A percentile compares a stretch with the other conserved stretches of the same genome.
phyloP scores from a whole-genome alignment of 2,888 invertebrate species.

The Ernsta delagoae region DNA sequence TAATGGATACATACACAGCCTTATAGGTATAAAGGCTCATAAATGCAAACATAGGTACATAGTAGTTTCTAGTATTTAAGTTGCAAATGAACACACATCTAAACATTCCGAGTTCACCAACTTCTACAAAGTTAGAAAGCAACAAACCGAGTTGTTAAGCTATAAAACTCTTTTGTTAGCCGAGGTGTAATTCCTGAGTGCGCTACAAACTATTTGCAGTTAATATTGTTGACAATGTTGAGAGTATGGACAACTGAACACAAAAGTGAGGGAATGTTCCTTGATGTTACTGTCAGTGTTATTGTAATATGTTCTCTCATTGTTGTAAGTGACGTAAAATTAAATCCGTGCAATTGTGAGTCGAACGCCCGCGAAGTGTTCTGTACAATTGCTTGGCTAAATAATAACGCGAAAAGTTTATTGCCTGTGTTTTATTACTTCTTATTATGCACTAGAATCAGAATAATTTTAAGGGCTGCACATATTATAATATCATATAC shows the following conservation, averaged over 20 bases:
- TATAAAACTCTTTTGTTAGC: constrained; percentile 21
- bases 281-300: constrained; percentile 1
- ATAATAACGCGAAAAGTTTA: not conserved
- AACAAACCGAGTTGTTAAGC: constrained; percentile 3
- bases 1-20: too few species aligned
- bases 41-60: too few species aligned
- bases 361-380: not conserved
- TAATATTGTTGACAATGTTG: constrained; percentile 18
- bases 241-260: not conserved
- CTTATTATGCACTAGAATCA: constrained; percentile 1
- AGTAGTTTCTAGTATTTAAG: not conserved
- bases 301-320: constrained; percentile 3
- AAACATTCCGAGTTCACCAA: not conserved
- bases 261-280: constrained; percentile 1
- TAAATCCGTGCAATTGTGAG: constrained; percentile 4
- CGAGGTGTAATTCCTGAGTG: constrained; percentile 5
- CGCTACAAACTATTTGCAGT: constrained; percentile 20
- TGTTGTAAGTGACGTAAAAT: constrained; percentile 14
- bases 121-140: constrained; percentile 11
- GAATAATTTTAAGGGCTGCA: not conserved
- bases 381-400: not conserved
- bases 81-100: not conserved
- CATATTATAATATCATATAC: too few species aligned
- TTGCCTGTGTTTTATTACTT: not conserved
- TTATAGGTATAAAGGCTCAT: too few species aligned